Base-by-base conservation (phyloP, 2,888 invertebrate species). In the Stegana nigrithorax region DNA sequence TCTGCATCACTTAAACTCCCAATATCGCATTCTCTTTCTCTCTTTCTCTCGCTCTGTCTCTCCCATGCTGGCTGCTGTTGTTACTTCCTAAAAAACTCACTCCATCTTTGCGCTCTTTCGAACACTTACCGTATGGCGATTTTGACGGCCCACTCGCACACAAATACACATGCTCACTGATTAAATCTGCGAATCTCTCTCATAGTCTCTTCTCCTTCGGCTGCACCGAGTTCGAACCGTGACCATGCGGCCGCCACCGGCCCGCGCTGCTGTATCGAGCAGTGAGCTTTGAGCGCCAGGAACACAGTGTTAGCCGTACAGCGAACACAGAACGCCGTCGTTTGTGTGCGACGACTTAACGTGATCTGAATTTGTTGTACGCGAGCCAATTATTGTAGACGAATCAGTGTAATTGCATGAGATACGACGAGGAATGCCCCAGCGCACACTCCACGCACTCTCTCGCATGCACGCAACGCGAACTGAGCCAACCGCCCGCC, bases 341-440 rank as follows among this genome's bases (percentile, higher is more conserved):
- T 76, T 74, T 73, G 68, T 71, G 69, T 64, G 67, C 68, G 67
- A 72, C 72, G 70, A 73, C 68, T 80, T 75, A 72, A 74, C 74
- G 79, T 78, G 79, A 75, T 80, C 79, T 74, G 80, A 80, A 78
- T 78, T 80, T 77, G 80, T 78, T 80, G 73, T 73, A 70, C 68
- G 70, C 73, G 67, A 65, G 68, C 74, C 80, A 78, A 78, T 78
- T 76, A 80, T 73, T 74, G 78, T 71, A 70, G 70, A 66, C 71
- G 71, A 66, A 67, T 68, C 69, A 69, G 69, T 68, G 70, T 73
- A 73, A 74, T 69, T 68, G 63, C 62, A 60, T 56, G 64, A 68
- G 65, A 68, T 63, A 60, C 65, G 67, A 59, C 62, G 63, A 59
- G 65, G 60, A 65, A 58, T 64, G 67, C 45, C 8, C 10, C 45